These are phyloP conservation scores for Diphyllodes magnificus DNA, from an alignment of 2,113 vertebrate genomes.

Conservation along the genomic window DNA sequence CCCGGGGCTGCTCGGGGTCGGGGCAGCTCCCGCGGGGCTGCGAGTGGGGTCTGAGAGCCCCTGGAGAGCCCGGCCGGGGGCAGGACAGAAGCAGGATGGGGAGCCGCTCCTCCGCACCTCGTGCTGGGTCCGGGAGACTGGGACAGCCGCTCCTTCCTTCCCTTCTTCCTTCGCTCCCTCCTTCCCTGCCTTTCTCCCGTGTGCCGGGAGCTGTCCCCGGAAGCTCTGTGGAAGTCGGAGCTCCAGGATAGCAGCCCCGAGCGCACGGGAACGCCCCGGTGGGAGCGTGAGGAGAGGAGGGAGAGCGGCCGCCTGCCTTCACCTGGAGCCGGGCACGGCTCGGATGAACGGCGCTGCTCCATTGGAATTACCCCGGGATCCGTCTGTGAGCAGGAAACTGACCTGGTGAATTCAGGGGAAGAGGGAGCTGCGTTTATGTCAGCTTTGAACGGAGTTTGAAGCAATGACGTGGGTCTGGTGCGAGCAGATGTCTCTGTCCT, in stretches of 20 bases:
- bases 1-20: neutral
- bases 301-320: neutral
- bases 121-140: neutral
- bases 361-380: fast-evolving
- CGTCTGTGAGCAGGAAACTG: neutral
- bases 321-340: neutral
- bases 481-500: neutral
- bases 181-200: neutral
- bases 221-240: neutral
- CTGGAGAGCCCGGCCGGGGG: neutral
- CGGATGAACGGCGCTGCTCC: neutral
- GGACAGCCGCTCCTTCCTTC: neutral
- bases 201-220: neutral
- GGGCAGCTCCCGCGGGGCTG: neutral
- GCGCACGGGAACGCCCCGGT: neutral
- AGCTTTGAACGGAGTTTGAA: neutral
- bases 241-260: neutral
- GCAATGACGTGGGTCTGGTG: neutral
- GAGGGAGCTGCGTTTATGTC: neutral
- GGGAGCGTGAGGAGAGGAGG: neutral
- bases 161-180: neutral
- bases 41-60: too few species aligned
- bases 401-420: neutral
- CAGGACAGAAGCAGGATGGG: neutral
- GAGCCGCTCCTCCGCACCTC: neutral